phyloP scores from a whole-genome alignment of 2,113 vertebrate genomes.

The Dicrurus megarhynchus region DNA sequence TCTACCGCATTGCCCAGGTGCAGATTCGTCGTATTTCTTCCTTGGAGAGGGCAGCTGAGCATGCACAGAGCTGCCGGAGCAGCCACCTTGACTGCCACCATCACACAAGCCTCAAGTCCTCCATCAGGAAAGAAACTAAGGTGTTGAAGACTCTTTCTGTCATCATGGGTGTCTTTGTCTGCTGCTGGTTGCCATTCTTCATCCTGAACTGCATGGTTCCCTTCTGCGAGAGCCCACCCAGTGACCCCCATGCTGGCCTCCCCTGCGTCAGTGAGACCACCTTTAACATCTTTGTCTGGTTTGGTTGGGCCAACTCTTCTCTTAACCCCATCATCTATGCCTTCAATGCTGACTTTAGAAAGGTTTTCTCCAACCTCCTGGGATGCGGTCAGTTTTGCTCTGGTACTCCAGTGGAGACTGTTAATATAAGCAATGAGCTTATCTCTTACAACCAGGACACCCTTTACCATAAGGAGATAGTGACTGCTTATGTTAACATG shows the following conservation, averaged over 20 bases:
- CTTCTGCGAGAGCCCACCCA: constrained; percentile 81
- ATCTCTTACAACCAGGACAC: constrained; percentile 90
- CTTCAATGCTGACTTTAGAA: constrained; percentile 93
- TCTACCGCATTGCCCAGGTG: constrained; percentile 91
- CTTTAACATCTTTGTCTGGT: constrained; percentile 95
- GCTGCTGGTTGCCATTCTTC: constrained; percentile 96
- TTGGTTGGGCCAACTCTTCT: constrained; percentile 95
- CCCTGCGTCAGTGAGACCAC: constrained; percentile 93
- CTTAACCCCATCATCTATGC: constrained; percentile 95
- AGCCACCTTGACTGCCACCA: constrained; percentile 76
- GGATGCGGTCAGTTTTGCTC: constrained; percentile 84
- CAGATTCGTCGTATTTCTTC: constrained; percentile 90
- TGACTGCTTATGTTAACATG: constrained; percentile 82
- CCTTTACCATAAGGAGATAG: constrained; percentile 82
- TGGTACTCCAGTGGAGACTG: constrained; percentile 82
- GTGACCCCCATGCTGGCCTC: constrained; percentile 70
- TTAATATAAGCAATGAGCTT: constrained; percentile 91
- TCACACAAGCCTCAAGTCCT: constrained; percentile 80
- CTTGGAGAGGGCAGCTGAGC: constrained; percentile 88
- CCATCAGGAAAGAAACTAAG: constrained; percentile 90
- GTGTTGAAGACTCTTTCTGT: constrained; percentile 92
- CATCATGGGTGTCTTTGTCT: constrained; percentile 95
- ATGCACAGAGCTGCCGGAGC: constrained; percentile 84
- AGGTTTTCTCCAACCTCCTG: constrained; percentile 88
- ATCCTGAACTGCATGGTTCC: constrained; percentile 93